These are phyloP conservation scores for Lasioglossum vierecki DNA, from an alignment of 2,888 invertebrate genomes.

Conservation along the genomic window DNA sequence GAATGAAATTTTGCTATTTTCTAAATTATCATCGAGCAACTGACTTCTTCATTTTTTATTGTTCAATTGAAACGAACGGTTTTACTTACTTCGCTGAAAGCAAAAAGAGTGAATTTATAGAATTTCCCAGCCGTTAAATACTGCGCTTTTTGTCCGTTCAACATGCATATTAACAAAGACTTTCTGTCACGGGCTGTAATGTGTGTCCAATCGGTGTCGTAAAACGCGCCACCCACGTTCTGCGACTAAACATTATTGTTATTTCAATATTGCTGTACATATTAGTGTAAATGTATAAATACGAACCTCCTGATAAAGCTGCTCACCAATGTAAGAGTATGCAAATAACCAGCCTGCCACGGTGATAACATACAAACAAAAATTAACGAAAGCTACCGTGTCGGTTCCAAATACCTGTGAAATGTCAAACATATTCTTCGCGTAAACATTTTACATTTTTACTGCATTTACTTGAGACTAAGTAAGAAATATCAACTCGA, in stretches of 20 bases:
- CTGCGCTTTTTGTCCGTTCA: constrained; percentile 12
- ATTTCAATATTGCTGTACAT: not conserved
- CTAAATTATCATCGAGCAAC: not conserved
- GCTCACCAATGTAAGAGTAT: constrained; percentile 46
- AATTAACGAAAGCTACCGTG: not conserved
- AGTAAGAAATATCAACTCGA: not conserved
- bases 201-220: constrained; percentile 81
- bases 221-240: constrained; percentile 85
- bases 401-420: not conserved
- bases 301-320: not conserved
- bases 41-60: not conserved
- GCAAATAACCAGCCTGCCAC: constrained; percentile 5
- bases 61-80: not conserved
- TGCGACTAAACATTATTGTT: constrained; percentile 82
- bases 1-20: not conserved
- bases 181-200: not conserved
- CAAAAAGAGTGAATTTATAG: not conserved
- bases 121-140: constrained; percentile 1
- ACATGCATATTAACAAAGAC: not conserved
- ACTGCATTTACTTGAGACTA: not conserved
- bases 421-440: not conserved
- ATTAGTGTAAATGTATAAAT: not conserved
- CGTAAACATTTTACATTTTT: not conserved
- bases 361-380: not conserved
- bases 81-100: not conserved